Evolutionary conservation across 2,888 invertebrate species (phyloP).

Genomic region (Drosophila helvetica): DNA sequence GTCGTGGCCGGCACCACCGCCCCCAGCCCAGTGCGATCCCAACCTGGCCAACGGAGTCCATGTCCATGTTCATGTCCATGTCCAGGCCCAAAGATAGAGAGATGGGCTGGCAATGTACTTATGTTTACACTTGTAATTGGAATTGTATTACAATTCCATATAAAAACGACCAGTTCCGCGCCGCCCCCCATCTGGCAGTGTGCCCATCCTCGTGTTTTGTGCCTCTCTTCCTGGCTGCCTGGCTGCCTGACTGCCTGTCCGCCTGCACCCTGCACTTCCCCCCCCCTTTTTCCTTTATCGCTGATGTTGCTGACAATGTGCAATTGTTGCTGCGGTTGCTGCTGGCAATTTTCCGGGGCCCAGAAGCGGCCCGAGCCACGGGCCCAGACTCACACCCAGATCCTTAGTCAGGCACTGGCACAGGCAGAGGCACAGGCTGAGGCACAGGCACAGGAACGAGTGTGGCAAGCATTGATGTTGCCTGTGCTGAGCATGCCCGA

Average conservation of each 20-base stretch:
- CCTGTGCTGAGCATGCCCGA: constrained; percentile 34
- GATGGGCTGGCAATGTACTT: constrained; percentile 54
- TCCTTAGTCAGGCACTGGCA: neutral
- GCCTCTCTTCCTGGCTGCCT: neutral
- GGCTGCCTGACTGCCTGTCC: neutral
- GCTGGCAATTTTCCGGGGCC: constrained; percentile 9
- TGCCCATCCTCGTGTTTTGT: constrained; percentile 28
- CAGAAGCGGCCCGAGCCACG: neutral
- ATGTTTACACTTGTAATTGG: constrained; percentile 77
- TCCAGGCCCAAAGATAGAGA: constrained; percentile 9
- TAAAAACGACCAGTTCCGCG: constrained; percentile 28
- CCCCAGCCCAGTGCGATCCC: neutral
- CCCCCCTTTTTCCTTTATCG: constrained; percentile 46
- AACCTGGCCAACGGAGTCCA: neutral
- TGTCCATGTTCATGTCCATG: neutral
- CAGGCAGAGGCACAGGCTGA: too few relatives aligned
- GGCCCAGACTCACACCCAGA: neutral
- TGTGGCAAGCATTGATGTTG: constrained; percentile 30
- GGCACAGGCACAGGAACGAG: neutral
- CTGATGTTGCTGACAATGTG: constrained; percentile 68
- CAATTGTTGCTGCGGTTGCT: constrained; percentile 32
- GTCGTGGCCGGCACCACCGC: too few relatives aligned
- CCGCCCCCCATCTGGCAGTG: constrained; percentile 40
- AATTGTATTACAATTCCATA: constrained; percentile 74
- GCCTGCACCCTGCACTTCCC: neutral